Evolutionary conservation across 2,797 vertebrate species (phyloP).

Genomic region (Falco concolor): DNA sequence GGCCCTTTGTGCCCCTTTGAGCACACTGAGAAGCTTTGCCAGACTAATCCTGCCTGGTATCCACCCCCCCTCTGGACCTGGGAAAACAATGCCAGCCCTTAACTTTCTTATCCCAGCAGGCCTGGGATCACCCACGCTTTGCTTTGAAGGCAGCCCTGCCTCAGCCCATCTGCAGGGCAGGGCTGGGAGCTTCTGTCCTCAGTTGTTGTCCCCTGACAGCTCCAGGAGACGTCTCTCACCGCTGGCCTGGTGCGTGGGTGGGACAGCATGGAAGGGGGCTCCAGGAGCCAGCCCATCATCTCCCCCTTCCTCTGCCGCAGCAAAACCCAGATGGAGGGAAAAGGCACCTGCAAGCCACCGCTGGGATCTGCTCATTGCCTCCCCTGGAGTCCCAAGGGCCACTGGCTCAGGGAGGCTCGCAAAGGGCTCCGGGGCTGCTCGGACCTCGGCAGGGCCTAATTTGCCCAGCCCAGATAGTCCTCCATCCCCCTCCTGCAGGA

Average conservation of each 20-base stretch:
- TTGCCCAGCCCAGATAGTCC: not conserved
- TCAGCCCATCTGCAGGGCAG: not conserved
- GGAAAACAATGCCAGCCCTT: slow-evolving; percentile 52
- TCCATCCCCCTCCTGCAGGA: accelerated
- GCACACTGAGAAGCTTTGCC: not conserved
- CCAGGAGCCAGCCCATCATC: accelerated
- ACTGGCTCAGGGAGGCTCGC: not conserved
- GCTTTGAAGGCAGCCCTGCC: slow-evolving; percentile 54
- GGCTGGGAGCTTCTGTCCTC: not conserved
- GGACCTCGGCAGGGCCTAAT: not conserved
- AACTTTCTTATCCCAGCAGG: slow-evolving; percentile 44
- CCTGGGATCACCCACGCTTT: not conserved
- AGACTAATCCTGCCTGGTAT: slow-evolving; percentile 67
- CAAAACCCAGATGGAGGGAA: not conserved
- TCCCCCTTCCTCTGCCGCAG: not conserved
- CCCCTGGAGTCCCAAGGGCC: accelerated
- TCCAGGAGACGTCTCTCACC: slow-evolving; percentile 42
- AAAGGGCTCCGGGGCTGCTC: not conserved
- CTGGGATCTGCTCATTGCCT: accelerated
- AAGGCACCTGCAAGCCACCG: not conserved
- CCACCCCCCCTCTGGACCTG: not conserved
- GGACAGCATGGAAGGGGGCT: not conserved
- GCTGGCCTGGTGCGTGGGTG: accelerated
- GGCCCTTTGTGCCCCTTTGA: slow-evolving; percentile 42
- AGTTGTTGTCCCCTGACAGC: not conserved